These are phyloP conservation scores for Xyrauchen texanus DNA, from an alignment of 2,113 vertebrate species.

Conservation along the genomic window DNA sequence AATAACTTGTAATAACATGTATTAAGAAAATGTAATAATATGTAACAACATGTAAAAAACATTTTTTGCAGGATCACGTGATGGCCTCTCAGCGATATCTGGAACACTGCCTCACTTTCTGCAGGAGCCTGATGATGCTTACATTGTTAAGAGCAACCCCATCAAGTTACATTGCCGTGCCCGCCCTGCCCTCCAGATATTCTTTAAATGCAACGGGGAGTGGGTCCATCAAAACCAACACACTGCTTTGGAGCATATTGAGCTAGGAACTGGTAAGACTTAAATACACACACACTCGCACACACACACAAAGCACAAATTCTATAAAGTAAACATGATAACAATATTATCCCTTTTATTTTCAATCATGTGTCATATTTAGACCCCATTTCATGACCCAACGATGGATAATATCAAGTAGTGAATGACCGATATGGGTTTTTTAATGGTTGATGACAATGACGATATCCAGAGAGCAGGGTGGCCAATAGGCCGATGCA, in stretches of 20 bases:
- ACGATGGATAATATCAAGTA: no score
- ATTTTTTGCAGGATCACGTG: slow-evolving; percentile 76
- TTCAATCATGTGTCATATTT: no score
- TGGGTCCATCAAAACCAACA: slow-evolving; percentile 98
- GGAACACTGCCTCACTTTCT: slow-evolving; percentile 92
- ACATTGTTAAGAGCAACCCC: slow-evolving; percentile 96
- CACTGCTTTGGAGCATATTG: slow-evolving; percentile 85
- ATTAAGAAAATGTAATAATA: no score
- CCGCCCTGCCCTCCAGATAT: slow-evolving; percentile 93
- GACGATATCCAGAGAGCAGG: no score
- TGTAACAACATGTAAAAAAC: background rate
- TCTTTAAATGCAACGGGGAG: slow-evolving; percentile 98
- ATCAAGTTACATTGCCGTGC: slow-evolving; percentile 90
- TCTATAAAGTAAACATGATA: no score
- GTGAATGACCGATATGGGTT: no score
- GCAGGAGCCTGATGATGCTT: slow-evolving; percentile 93
- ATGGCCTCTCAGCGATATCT: slow-evolving; percentile 79
- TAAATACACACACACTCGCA: background rate
- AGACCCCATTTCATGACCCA: no score
- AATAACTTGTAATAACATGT: no score
- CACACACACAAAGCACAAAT: no score
- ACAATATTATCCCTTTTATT: no score
- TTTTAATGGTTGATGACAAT: no score
- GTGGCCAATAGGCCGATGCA: no score
- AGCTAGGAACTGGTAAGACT: slow-evolving; percentile 84